These are phyloP conservation scores for Phalanger gymnotis DNA, from an alignment of 2,797 vertebrate species.

Conservation along the genomic window DNA sequence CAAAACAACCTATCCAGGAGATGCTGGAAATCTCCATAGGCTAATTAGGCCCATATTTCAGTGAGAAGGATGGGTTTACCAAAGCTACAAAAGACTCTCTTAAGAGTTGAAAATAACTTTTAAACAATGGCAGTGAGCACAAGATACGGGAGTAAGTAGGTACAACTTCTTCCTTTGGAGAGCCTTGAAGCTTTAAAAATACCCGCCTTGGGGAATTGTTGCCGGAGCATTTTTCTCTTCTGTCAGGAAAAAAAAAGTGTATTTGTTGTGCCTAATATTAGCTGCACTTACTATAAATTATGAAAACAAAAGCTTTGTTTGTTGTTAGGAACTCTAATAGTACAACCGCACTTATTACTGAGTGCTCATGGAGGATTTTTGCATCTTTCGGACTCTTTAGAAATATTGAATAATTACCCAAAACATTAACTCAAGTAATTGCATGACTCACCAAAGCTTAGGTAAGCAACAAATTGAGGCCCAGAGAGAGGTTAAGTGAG, in stretches of 20 bases:
- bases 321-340: not conserved
- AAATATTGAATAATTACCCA: slow-evolving; percentile 19
- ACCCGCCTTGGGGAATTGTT: not conserved
- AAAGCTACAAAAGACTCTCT: slow-evolving; percentile 20
- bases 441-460: not conserved
- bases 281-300: slow-evolving; percentile 4
- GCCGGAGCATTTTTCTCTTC: slow-evolving; percentile 4
- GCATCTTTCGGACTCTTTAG: slow-evolving; percentile 46
- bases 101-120: slow-evolving; percentile 21
- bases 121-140: not conserved
- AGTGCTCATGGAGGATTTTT: slow-evolving; percentile 30
- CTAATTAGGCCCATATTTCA: slow-evolving; percentile 1
- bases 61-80: not conserved
- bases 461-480: not conserved
- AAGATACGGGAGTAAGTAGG: not conserved
- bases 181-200: not conserved
- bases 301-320: slow-evolving; percentile 25
- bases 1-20: slow-evolving; percentile 5
- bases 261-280: slow-evolving; percentile 43
- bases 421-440: slow-evolving; percentile 48
- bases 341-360: not conserved
- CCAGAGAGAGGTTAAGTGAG: not conserved
- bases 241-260: slow-evolving; percentile 3
- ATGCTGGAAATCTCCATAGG: not conserved
- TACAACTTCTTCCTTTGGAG: not conserved